Conservation (phyloP, 2,888 invertebrate genomes). For the Ametastegia equiseti region DNA sequence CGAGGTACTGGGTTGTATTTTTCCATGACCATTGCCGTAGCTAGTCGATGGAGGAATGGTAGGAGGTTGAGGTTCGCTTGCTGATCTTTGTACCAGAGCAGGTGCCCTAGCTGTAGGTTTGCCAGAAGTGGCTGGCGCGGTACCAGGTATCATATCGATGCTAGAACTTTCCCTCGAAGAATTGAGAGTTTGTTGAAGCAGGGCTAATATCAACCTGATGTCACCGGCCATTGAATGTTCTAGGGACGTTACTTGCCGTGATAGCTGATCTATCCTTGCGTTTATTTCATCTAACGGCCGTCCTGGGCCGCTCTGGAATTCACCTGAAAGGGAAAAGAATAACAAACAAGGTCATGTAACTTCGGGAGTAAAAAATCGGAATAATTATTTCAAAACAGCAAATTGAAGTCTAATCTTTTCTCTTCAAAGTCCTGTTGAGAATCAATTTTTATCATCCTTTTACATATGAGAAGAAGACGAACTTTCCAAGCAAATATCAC, state of each 20-base stretch:
- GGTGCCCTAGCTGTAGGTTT: slow-evolving; percentile 64
- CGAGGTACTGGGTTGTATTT: slow-evolving; percentile 71
- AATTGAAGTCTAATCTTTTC: too few species aligned
- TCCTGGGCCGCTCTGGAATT: slow-evolving; percentile 75
- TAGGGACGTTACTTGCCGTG: slow-evolving; percentile 83
- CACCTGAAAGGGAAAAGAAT: slow-evolving; percentile 57
- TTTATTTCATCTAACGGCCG: slow-evolving; percentile 79
- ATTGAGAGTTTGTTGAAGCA: slow-evolving; percentile 79
- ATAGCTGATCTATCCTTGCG: slow-evolving; percentile 83
- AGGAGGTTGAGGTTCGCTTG: slow-evolving; percentile 81
- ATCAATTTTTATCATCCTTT: too few species aligned
- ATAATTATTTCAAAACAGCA: too few species aligned
- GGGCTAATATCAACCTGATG: slow-evolving; percentile 84
- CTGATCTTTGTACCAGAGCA: slow-evolving; percentile 80
- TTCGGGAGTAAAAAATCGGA: neutral
- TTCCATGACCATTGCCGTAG: slow-evolving; percentile 74
- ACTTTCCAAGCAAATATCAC: too few species aligned
- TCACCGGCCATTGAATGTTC: slow-evolving; percentile 87
- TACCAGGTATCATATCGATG: slow-evolving; percentile 79
- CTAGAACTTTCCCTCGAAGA: slow-evolving; percentile 71
- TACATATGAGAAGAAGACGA: too few species aligned
- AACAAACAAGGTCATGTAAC: neutral
- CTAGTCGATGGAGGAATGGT: slow-evolving; percentile 77
- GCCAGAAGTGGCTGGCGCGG: slow-evolving; percentile 74
- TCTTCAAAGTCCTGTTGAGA: too few species aligned